These are phyloP conservation scores for Spongilla lacustris DNA, from an alignment of 37 sponge, comb jelly and placozoan genomes.

Conservation along the genomic window DNA sequence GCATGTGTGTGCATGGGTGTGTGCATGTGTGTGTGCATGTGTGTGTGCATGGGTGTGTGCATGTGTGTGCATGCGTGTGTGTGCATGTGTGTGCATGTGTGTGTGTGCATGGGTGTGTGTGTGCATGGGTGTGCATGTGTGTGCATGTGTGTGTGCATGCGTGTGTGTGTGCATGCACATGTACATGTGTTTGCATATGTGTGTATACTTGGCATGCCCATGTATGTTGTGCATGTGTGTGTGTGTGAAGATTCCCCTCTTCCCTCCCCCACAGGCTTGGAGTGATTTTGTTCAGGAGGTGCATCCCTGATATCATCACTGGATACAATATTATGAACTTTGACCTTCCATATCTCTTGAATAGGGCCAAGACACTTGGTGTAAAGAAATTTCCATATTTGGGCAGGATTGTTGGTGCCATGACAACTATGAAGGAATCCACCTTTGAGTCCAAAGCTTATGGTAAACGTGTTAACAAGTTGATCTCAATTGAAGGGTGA, in stretches of 20 bases:
- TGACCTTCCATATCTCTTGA: conserved; percentile 95
- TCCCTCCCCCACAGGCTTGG: conserved; percentile 60
- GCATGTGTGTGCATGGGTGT: too few relatives aligned
- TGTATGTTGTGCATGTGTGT: too few relatives aligned
- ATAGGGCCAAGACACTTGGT: conserved; percentile 83
- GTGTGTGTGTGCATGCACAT: too few relatives aligned
- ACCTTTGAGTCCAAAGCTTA: conserved; percentile 97
- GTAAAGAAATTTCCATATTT: conserved; percentile 77
- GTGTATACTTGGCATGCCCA: neutral
- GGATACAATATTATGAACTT: conserved; percentile 99
- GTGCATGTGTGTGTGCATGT: too few relatives aligned
- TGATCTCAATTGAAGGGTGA: conserved; percentile 90
- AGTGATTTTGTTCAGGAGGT: conserved; percentile 85
- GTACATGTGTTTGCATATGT: too few relatives aligned
- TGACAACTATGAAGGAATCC: conserved; percentile 82
- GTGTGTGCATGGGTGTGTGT: too few relatives aligned
- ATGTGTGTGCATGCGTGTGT: too few relatives aligned
- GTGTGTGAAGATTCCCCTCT: neutral
- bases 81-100: too few relatives aligned
- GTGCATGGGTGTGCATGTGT: too few relatives aligned
- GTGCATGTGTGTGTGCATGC: too few relatives aligned
- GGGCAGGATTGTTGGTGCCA: conserved; percentile 63
- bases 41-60: too few relatives aligned
- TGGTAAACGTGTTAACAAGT: conserved; percentile 95
- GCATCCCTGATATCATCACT: conserved; percentile 96